Conservation (phyloP, 1,140 invertebrate genomes). For the Scylla paramamosain region DNA sequence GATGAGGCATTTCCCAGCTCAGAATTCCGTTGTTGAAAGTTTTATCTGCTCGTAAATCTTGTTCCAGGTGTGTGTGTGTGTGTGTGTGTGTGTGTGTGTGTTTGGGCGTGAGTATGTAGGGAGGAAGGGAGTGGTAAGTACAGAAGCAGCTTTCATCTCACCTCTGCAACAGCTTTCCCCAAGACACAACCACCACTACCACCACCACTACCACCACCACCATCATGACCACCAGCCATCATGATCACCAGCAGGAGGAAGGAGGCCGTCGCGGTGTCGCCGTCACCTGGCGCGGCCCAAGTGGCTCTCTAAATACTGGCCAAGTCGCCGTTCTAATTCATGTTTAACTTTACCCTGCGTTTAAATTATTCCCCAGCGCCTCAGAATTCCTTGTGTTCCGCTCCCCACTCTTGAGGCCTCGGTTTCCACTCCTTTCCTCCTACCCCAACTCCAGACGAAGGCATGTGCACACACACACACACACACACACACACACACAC, state of each 20-base stretch:
- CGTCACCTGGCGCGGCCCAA: neutral
- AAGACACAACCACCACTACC: too few species aligned
- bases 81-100: slow-evolving; percentile 41
- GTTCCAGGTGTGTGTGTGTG: neutral
- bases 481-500: too few species aligned
- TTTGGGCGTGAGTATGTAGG: neutral
- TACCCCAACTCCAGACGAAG: neutral
- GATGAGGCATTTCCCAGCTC: too few species aligned
- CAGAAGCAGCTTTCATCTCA: too few species aligned
- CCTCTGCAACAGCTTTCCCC: too few species aligned
- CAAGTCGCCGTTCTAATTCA: neutral
- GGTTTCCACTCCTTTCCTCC: neutral
- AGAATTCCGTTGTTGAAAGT: too few species aligned
- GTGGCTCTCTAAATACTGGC: neutral
- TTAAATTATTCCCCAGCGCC: neutral
- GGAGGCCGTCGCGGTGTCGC: neutral
- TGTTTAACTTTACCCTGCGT: neutral
- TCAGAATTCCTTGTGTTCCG: neutral
- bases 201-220: too few species aligned
- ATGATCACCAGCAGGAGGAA: too few species aligned
- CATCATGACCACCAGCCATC: too few species aligned
- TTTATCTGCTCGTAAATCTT: too few species aligned
- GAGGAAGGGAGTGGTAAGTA: neutral
- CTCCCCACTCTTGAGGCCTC: neutral
- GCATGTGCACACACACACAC: neutral